phyloP scores from a whole-genome alignment of 2,888 invertebrate species.

The Cryptophagus acutangulus region DNA sequence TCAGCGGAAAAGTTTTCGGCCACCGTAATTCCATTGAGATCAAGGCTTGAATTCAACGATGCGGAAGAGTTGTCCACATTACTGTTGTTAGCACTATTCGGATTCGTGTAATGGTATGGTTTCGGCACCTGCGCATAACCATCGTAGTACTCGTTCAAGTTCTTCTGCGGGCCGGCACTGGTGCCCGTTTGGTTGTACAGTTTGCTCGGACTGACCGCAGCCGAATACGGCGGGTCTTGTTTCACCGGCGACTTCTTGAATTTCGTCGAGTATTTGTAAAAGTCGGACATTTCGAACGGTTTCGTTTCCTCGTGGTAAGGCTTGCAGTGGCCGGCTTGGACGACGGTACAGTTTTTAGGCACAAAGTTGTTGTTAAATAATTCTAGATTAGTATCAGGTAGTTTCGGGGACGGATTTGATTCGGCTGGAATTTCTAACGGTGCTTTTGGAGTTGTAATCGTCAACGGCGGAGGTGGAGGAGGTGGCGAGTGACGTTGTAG shows the following conservation, averaged over 20 bases:
- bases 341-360: conserved; percentile 77
- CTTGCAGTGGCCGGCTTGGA: conserved; percentile 84
- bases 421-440: conserved; percentile 47
- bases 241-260: conserved; percentile 60
- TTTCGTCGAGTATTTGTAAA: conserved; percentile 95
- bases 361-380: conserved; percentile 59
- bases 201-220: background rate
- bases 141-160: conserved; percentile 29
- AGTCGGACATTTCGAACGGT: conserved; percentile 97
- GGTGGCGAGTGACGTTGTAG: background rate
- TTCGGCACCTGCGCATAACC: too few species aligned
- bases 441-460: conserved; percentile 25
- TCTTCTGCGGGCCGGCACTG: conserved; percentile 16
- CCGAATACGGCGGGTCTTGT: background rate
- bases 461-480: conserved; percentile 26
- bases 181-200: conserved; percentile 18
- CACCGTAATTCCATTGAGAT: conserved; percentile 41
- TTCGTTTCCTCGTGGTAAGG: conserved; percentile 92
- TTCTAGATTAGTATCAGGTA: conserved; percentile 41
- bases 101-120: too few species aligned
- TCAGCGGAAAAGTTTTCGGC: conserved; percentile 53
- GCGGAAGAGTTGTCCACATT: conserved; percentile 29
- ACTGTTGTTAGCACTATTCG: too few species aligned
- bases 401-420: conserved; percentile 42
- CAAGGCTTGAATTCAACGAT: conserved; percentile 37